phyloP scores from a whole-genome alignment of 2,797 vertebrate genomes.

The Cynodonichthys magdalenae region DNA sequence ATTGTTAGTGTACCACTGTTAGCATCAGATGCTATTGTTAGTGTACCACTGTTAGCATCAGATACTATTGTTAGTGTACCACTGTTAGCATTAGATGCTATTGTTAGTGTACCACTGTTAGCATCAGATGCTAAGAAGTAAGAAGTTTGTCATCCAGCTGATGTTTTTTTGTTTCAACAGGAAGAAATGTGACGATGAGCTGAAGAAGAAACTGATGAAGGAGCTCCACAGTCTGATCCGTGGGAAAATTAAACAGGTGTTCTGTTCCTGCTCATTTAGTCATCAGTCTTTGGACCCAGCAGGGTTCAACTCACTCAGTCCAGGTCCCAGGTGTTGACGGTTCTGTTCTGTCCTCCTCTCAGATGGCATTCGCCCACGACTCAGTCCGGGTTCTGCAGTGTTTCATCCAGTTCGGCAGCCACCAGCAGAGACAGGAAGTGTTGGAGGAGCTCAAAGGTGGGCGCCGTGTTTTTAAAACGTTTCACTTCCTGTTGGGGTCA shows the following conservation, averaged over 20 bases:
- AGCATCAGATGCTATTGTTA: no score
- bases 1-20: no score
- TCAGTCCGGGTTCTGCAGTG: constrained; percentile 94
- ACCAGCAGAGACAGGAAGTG: constrained; percentile 86
- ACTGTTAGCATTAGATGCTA: no score
- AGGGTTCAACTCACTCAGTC: not conserved
- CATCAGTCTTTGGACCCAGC: not conserved
- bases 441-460: constrained; percentile 92
- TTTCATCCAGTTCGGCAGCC: constrained; percentile 89
- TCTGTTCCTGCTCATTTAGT: not conserved
- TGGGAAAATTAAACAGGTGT: constrained; percentile 90
- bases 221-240: constrained; percentile 87
- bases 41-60: no score
- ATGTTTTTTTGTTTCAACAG: constrained; percentile 66
- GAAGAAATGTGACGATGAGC: constrained; percentile 87
- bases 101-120: no score
- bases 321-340: not conserved
- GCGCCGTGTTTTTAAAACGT: not conserved
- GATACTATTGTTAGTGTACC: no score
- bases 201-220: constrained; percentile 84
- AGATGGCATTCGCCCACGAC: constrained; percentile 96
- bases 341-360: not conserved
- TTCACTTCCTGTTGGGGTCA: not conserved
- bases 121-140: no score
- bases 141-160: not conserved